These are phyloP conservation scores for Epiblema foenella DNA, from an alignment of 2,888 invertebrate genomes.

Conservation along the genomic window DNA sequence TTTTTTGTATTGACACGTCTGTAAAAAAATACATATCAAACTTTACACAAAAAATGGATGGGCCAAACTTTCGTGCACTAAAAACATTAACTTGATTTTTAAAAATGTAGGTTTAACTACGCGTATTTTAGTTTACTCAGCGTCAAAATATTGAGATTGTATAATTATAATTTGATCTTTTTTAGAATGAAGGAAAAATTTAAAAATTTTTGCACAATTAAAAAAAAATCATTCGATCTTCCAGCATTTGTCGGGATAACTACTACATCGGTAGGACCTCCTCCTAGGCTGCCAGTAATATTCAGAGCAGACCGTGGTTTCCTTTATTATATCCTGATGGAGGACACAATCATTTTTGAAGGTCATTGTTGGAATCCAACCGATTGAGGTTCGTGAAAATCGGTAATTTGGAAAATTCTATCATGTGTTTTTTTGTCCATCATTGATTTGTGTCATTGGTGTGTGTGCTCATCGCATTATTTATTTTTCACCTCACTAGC, in stretches of 20 bases:
- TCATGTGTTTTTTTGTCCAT: background rate
- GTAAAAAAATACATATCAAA: too few species aligned
- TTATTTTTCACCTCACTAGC: background rate
- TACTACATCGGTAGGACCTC: background rate
- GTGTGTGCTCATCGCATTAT: background rate
- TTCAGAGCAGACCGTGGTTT: constrained; percentile 18
- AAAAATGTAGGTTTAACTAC: too few species aligned
- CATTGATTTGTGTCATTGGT: background rate
- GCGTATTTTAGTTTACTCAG: too few species aligned
- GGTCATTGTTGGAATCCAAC: background rate
- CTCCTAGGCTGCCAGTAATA: background rate
- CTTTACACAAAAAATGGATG: too few species aligned
- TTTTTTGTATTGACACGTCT: too few species aligned
- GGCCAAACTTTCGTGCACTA: too few species aligned
- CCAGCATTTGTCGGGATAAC: background rate
- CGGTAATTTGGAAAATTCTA: background rate
- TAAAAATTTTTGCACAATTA: too few species aligned
- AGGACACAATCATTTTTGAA: background rate
- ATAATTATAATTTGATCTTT: too few species aligned
- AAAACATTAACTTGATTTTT: too few species aligned
- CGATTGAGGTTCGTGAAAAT: background rate
- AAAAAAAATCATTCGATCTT: background rate
- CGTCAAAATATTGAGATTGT: too few species aligned
- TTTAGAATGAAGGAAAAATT: too few species aligned
- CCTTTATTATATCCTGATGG: background rate